These are phyloP conservation scores for Scomber scombrus DNA, from an alignment of 2,113 vertebrate genomes.

Conservation along the genomic window DNA sequence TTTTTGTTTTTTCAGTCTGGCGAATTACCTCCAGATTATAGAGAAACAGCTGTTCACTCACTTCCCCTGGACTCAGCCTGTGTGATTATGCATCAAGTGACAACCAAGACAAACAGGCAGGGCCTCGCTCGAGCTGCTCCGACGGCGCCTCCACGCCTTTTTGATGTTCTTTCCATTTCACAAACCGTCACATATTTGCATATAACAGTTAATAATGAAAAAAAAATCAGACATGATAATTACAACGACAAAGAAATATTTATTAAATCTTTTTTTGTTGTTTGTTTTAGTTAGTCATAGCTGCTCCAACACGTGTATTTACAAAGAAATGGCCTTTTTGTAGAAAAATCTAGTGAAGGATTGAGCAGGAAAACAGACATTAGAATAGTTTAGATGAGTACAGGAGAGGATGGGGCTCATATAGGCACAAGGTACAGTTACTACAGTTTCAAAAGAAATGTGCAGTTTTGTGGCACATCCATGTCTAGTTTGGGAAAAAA, in stretches of 20 bases:
- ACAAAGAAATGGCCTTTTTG: conserved; percentile 94
- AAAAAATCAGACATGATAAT: conserved; percentile 50
- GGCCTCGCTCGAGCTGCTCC: conserved; percentile 1
- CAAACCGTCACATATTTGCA: conserved; percentile 24
- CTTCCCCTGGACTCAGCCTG: conserved; percentile 44
- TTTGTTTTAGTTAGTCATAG: conserved; percentile 91
- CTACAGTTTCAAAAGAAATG: conserved; percentile 57
- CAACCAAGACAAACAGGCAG: conserved; percentile 60
- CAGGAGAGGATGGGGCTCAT: conserved; percentile 43
- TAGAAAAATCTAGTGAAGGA: conserved; percentile 77
- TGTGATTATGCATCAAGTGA: conserved; percentile 46
- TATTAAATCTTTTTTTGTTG: conserved; percentile 79
- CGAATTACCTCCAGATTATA: conserved; percentile 70
- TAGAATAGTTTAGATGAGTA: conserved; percentile 51
- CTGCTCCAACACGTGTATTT: conserved; percentile 98
- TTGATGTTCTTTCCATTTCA: conserved; percentile 35
- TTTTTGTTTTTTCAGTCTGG: conserved; percentile 65
- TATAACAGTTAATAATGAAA: conserved; percentile 15
- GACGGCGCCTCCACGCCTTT: background rate
- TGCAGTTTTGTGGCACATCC: conserved; percentile 61
- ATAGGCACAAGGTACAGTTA: conserved; percentile 65
- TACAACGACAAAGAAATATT: conserved; percentile 86
- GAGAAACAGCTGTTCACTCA: conserved; percentile 67
- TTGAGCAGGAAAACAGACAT: conserved; percentile 64
- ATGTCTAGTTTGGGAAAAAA: conserved; percentile 22